A percentile compares a stretch with the other conserved stretches of the same genome.
These are phyloP conservation scores for Drosophila oshimai DNA, from an alignment of 1,140 invertebrate genomes.

Conservation along the genomic window DNA sequence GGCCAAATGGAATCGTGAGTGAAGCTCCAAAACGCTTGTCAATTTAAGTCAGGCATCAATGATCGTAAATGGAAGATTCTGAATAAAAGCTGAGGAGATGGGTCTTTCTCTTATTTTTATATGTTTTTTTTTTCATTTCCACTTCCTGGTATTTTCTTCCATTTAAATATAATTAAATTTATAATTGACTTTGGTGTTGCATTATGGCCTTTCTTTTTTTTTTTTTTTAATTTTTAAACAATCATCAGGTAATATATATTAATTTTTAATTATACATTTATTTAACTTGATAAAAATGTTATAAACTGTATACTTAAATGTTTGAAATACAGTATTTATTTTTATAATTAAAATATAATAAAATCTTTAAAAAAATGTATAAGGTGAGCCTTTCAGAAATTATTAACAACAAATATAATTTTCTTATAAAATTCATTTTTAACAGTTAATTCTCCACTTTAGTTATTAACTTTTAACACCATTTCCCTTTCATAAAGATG, in stretches of 20 bases:
- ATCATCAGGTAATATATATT: too few species aligned
- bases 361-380: too few species aligned
- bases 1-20: slow-evolving; percentile 67
- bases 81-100: neutral
- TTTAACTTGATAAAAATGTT: too few species aligned
- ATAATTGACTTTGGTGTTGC: too few species aligned
- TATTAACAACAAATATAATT: too few species aligned
- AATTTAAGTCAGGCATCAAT: slow-evolving; percentile 13
- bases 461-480: accelerated
- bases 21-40: slow-evolving; percentile 45
- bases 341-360: neutral
- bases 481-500: neutral
- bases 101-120: neutral
- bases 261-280: too few species aligned
- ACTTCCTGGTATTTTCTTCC: neutral
- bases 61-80: slow-evolving; percentile 29
- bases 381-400: too few species aligned
- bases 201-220: too few species aligned
- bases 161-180: neutral
- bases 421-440: neutral
- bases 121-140: neutral
- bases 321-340: too few species aligned
- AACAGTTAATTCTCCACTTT: neutral
- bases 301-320: too few species aligned
- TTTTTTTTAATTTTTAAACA: neutral